Base-by-base conservation (phyloP, 2,797 vertebrate species). In the Falco concolor region DNA sequence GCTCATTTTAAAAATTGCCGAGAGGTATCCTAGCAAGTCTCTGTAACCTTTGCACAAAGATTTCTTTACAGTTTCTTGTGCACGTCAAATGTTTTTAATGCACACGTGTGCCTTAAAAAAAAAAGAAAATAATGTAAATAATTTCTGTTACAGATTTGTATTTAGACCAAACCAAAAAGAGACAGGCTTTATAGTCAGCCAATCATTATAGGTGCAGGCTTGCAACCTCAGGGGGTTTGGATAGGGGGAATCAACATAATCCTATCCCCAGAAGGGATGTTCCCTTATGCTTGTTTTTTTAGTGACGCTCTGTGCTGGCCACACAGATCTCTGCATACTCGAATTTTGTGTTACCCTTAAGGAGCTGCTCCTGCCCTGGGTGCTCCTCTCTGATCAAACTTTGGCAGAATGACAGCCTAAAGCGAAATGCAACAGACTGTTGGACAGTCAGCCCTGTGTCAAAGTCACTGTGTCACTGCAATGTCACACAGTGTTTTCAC, bases 381-480 rank as follows among this genome's bases (percentile, higher is more conserved):
- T 77, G 30, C 23, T 60, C 49, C 10, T 79, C 38, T 52, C 28
- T 20, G 70, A 49, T 70, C 63, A 76, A 6, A 38, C 12, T 79
- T 61, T 52, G 74, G 36, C 63, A 78, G 76, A 93, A 72, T 8
- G 38, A 78, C 27, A 84, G 22, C 20, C 30, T 72, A 24, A 72
- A 70, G 42, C 88, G 56, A 93, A 80, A 80, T 36, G 50, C 42
- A 92, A 20, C 30, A 60, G 52, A 23, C 50, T 61, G 10, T 27
- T 61, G 73, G 72, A 44, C 40, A 54, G 38, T 60, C 75, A 79
- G 60, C 42, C 16, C 34, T 40, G 13, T 59, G 82, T 49, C 63
- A 80, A 87, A 74, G 81, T 74, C 86, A 44, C 52, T 23, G 49
- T 67, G 86, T 60, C 74, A 68, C 56, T 57, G 72, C 63, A 89